Base-by-base conservation (phyloP, 2,888 invertebrate species). In the Eristalis tenax region DNA sequence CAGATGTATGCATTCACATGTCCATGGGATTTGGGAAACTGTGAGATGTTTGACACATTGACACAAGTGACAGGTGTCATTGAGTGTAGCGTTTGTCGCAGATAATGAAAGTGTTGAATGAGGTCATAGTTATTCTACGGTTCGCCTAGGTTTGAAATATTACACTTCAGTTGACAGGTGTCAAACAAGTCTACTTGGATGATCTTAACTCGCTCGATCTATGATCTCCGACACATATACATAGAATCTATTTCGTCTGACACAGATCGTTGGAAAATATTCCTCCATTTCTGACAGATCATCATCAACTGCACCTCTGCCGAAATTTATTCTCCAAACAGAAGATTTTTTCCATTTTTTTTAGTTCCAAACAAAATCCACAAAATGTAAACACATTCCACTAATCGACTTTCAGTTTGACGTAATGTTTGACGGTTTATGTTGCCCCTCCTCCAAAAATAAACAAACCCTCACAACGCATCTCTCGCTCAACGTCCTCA, bases 401-500 rank as follows among this genome's bases (percentile, higher is more conserved):
- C 75, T 59, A 74, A 73, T 81, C 76, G 40, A 35, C 68, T 61
- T 74, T 63, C 69, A 74, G 64, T 77, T 78, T 70, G 69, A 86
- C 70, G 69, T 56, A 70, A 73, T 77, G 74, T 85, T 85, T 85
- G 85, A 77, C 82, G 85, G 82, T 86, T 50, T 38, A 15, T 28
- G 50, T 59, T 56, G 32, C 32, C 8, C 32, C 32, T 32, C 32
- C 28, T 57, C 50, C 32, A 1, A 71, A 81, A 77, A 65, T 63
- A 32, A 59, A 83, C 78, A 86, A 75, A 86, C 75, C 75, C 86
- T 75, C 43, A 43, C 61, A 65, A n/a, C 35, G 59, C 8, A 4
- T 61, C n/a, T 6, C 22, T 5, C 23, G 11, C 28, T 15, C 38
- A 38, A 5, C 50, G 35, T 28, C n/a, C 23, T 11, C 65, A 10